Evolutionary conservation across 2,888 invertebrate species (phyloP), one percentile per base, ranked within the genome.

Genomic region (Dinocampus coccinellae): DNA sequence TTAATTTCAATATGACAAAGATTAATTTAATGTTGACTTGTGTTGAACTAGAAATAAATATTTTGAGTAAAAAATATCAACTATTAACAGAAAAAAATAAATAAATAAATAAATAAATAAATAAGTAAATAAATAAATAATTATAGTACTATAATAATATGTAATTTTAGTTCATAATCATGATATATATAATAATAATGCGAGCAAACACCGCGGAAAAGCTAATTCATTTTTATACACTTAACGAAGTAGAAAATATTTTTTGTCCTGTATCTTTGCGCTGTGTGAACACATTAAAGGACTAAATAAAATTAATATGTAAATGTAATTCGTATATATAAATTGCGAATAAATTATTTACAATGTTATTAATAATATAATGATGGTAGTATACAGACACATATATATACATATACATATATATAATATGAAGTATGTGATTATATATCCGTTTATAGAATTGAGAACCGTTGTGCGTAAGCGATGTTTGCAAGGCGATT

Each of bases 401-500:
- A 26, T 66, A 26, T 26, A 13, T n/a, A 13, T 24, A 9, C 26
- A 3, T 39, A 39, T 16, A n/a, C 7, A 16, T 47, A 4, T n/a
- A 16, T 20, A n/a, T 16, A 47, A 9, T 47, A 47, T 53, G 33
- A 22, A 42, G 11, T 36, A 67, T 26, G 13, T n/a, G n/a, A n/a
- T n/a, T n/a, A n/a, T n/a, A n/a, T n/a, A n/a, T n/a, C n/a, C n/a
- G 57, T 22, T 1, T 3, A 34, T 53, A 33, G 63, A 74, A 76
- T 80, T 84, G 85, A 84, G 81, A 77, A 77, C 76, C 83, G 55
- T 78, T 78, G 80, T 64, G 70, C 70, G 73, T 81, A 75, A 83
- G 82, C 83, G 81, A 86, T 83, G 85, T 86, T 85, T 84, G 84
- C 80, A 79, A 84, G 79, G 83, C 83, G 86, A 86, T 86, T 86